Conservation (phyloP, 2,113 vertebrate species). For the Cranoglanis bouderius region DNA sequence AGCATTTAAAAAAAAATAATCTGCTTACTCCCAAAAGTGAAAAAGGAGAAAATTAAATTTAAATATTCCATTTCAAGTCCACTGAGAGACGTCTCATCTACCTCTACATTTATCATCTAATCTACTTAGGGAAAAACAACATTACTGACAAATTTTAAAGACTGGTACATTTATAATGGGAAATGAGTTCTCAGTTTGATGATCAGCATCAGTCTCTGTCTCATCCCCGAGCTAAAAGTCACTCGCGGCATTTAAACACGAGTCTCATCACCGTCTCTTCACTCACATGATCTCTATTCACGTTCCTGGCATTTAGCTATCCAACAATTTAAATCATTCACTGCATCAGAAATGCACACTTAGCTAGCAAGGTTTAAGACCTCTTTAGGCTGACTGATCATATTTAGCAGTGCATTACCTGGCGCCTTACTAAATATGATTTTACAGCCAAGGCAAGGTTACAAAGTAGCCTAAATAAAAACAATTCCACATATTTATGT, state of each 20-base stretch:
- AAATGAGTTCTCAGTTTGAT: background rate
- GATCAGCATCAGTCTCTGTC: background rate
- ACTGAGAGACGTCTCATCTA: background rate
- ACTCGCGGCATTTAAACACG: background rate
- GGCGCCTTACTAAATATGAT: background rate
- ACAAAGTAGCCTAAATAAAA: background rate
- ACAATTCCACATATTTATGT: background rate
- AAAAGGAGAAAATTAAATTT: background rate
- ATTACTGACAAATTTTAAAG: background rate
- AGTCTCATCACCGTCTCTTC: background rate
- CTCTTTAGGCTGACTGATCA: background rate
- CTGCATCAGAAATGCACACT: slow-evolving; percentile 1
- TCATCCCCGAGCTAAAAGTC: background rate
- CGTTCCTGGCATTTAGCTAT: background rate
- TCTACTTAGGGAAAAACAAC: background rate
- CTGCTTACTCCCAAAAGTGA: background rate
- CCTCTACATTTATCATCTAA: background rate
- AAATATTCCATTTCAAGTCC: background rate
- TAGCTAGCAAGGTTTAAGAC: background rate
- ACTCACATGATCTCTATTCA: background rate
- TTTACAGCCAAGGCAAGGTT: background rate
- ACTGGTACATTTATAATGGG: background rate
- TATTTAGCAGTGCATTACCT: background rate
- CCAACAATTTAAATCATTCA: background rate
- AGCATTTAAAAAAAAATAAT: background rate